Evolutionary conservation across 1,140 invertebrate species (phyloP).

Genomic region (Eueides isabella): DNA sequence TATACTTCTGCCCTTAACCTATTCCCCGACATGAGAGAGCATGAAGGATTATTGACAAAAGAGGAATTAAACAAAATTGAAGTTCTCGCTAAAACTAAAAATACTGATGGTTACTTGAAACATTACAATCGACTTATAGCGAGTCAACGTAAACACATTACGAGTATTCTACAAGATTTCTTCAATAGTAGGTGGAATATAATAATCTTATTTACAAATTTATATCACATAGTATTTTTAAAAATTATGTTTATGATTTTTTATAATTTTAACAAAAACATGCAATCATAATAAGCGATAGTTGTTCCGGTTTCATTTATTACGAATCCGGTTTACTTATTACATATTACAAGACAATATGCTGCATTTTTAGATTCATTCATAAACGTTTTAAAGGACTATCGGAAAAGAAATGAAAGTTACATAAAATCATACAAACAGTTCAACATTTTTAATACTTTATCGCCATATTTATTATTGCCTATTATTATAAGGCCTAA

Average conservation of each 20-base stretch:
- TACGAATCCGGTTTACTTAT: no score
- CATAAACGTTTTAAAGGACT: slow-evolving; percentile 66
- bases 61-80: slow-evolving; percentile 62
- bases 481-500: slow-evolving; percentile 76
- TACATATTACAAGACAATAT: no score
- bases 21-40: slow-evolving; percentile 73
- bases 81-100: slow-evolving; percentile 53
- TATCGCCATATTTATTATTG: slow-evolving; percentile 68
- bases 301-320: no score
- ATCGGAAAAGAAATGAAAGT: slow-evolving; percentile 59
- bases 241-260: no score
- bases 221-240: background rate
- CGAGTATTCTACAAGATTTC: slow-evolving; percentile 61
- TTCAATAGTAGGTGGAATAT: slow-evolving; percentile 52
- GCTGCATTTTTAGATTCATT: slow-evolving; percentile 70
- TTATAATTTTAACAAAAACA: no score
- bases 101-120: slow-evolving; percentile 54
- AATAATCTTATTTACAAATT: no score
- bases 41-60: slow-evolving; percentile 56
- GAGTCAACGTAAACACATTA: slow-evolving; percentile 54
- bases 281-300: no score
- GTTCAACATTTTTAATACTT: slow-evolving; percentile 61
- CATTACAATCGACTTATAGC: slow-evolving; percentile 50
- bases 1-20: slow-evolving; percentile 70
- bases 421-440: slow-evolving; percentile 68